Evolutionary conservation across 2,888 invertebrate species (phyloP), one percentile per base, ranked within the genome.

Genomic region (Volucella inflata): DNA sequence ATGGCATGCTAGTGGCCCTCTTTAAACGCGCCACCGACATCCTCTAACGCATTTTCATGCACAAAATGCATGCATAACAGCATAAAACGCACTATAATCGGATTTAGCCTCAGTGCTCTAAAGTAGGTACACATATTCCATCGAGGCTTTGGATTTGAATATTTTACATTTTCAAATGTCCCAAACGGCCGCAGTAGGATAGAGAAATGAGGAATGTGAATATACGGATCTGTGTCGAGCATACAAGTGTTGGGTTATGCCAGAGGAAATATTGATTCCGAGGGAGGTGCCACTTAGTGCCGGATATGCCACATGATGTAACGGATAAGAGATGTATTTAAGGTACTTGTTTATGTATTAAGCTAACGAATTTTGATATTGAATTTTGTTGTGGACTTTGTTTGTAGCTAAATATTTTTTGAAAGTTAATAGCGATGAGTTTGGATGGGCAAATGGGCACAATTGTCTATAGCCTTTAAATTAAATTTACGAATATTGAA

Each of bases 201-300:
- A 50, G 8, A 50, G 16, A 8, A 50, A 50, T 50, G 50, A 8
- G 14, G 16, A n/a, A 16, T 16, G 16, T 50, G 50, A 50, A n/a
- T 50, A 21, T 12, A 12, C 48, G 21, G 8, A 44, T 12, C 30
- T 30, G 48, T 57, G 46, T n/a, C 44, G 38, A 55, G 44, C 64
- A 55, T 48, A 74, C 60, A 75, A 40, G 46, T 67, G 59, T 65
- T 30, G 57, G 72, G 67, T 30, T 51, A 38, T 55, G 75, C 55
- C 36, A 55, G 21, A 68, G 80, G 75, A 80, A 62, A 80, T 80
- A 68, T 75, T 75, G 75, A 75, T 80, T 68, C 62, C 48, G 42
- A 60, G 14, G 46, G 60, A 74, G 74, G 67, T 79, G 60, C 74
- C 65, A 74, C 72, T 79, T 79, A 60, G 60, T 11, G 67, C 67